phyloP scores from a whole-genome alignment of 2,888 invertebrate species.

The Archips xylosteana region DNA sequence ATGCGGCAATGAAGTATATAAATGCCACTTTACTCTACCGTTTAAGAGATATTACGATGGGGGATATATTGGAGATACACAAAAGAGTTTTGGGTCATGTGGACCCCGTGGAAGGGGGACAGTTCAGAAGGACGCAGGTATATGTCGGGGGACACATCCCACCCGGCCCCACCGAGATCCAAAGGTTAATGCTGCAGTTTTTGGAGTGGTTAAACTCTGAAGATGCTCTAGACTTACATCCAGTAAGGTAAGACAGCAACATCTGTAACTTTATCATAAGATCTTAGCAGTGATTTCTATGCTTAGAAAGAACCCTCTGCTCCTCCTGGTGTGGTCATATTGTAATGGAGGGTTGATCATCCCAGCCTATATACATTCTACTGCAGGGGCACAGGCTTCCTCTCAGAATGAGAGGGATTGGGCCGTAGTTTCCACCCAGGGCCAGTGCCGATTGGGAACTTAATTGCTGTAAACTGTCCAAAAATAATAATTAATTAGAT shows the following conservation, averaged over 20 bases:
- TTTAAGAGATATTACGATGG: slow-evolving; percentile 91
- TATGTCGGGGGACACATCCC: slow-evolving; percentile 98
- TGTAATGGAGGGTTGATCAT: no score
- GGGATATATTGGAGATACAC: slow-evolving; percentile 97
- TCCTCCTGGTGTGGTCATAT: no score
- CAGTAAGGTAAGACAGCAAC: slow-evolving; percentile 87
- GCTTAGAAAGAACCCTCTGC: no score
- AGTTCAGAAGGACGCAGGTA: slow-evolving; percentile 95
- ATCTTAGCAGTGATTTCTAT: no score
- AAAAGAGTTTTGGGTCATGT: slow-evolving; percentile 97
- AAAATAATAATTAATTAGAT: no score
- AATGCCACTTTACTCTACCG: slow-evolving; percentile 92
- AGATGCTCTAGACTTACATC: slow-evolving; percentile 93
- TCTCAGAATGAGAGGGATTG: no score
- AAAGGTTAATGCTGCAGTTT: slow-evolving; percentile 93
- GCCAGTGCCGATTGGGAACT: no score
- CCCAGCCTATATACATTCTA: no score
- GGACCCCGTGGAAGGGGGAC: slow-evolving; percentile 96
- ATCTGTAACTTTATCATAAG: no score
- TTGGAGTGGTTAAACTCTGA: slow-evolving; percentile 97
- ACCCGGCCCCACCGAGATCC: slow-evolving; percentile 93
- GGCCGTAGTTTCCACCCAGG: no score
- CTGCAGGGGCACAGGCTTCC: no score
- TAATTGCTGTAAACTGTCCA: no score
- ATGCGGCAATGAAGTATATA: slow-evolving; percentile 97